Conservation (phyloP, 2,888 invertebrate genomes). For the Torymus auratus region DNA sequence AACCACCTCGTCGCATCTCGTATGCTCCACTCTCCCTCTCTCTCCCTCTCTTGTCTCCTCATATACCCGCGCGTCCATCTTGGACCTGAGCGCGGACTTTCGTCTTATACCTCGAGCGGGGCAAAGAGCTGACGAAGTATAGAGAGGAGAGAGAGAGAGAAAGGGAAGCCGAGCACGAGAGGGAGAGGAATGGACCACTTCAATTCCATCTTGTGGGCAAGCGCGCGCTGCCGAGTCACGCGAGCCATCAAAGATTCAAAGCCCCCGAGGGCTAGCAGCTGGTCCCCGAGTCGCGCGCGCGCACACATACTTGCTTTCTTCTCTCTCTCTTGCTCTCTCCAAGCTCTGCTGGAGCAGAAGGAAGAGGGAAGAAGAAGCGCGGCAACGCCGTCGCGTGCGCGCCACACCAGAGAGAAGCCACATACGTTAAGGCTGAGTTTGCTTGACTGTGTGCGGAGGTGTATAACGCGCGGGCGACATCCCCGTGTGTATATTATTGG, state of each 20-base stretch:
- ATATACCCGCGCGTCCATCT: conserved; percentile 39
- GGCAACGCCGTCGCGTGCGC: conserved; percentile 65
- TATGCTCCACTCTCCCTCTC: neutral
- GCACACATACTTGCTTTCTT: conserved; percentile 13
- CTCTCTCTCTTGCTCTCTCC: conserved; percentile 5
- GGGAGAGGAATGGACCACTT: conserved; percentile 58
- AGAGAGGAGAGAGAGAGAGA: conserved; percentile 42
- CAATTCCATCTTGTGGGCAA: conserved; percentile 65
- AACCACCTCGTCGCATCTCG: too few species aligned
- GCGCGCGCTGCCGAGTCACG: conserved; percentile 73
- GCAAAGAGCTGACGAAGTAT: conserved; percentile 31
- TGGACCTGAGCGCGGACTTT: conserved; percentile 27
- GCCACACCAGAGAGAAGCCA: neutral
- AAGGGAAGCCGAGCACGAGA: conserved; percentile 32
- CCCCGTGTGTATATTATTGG: conserved; percentile 46
- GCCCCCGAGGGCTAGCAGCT: conserved; percentile 75
- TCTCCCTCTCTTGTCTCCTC: conserved; percentile 31
- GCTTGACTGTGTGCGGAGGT: conserved; percentile 13
- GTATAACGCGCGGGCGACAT: neutral
- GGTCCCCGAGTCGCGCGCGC: conserved; percentile 64
- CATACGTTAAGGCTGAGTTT: neutral
- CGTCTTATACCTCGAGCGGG: conserved; percentile 7
- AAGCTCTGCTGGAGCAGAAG: conserved; percentile 9
- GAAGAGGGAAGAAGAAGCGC: conserved; percentile 52
- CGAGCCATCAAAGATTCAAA: conserved; percentile 75